These are phyloP conservation scores for Morpho deidamia DNA, from an alignment of 2,888 invertebrate species.

Conservation along the genomic window DNA sequence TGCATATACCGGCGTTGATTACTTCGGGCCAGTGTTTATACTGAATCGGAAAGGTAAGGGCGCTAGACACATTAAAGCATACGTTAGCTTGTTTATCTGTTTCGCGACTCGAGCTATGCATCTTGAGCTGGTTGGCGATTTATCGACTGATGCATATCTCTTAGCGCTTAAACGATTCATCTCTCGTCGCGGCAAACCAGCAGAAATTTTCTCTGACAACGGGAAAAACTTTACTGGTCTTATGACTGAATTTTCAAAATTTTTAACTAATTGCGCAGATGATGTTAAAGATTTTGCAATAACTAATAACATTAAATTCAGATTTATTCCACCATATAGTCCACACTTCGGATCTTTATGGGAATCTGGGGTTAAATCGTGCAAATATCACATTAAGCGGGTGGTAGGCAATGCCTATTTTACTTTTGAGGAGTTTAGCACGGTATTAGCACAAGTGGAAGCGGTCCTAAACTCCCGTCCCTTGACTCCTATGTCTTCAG, in stretches of 20 bases:
- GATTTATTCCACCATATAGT: constrained; percentile 1
- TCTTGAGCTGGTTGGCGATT: not conserved
- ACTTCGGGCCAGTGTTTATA: constrained; percentile 7
- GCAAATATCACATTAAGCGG: constrained; percentile 15
- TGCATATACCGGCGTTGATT: not conserved
- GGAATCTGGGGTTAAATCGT: constrained; percentile 15
- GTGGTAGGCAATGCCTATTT: constrained; percentile 14
- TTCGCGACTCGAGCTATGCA: constrained; percentile 1
- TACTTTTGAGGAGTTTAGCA: constrained; percentile 26
- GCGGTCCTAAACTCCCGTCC: constrained; percentile 1
- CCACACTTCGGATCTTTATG: constrained; percentile 17
- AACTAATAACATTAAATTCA: not conserved
- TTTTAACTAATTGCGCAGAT: too few species aligned
- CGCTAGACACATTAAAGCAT: not conserved
- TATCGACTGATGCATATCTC: constrained; percentile 2
- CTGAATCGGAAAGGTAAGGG: constrained; percentile 1
- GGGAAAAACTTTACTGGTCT: not conserved
- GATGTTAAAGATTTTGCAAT: not conserved
- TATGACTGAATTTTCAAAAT: too few species aligned
- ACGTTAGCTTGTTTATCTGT: not conserved
- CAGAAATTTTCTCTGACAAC: constrained; percentile 1
- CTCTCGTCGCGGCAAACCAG: constrained; percentile 1
- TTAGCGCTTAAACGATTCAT: constrained; percentile 1
- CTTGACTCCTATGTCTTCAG: not conserved
- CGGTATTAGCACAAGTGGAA: constrained; percentile 1